phyloP scores from a whole-genome alignment of 2,113 vertebrate species.

The Notarius quadriscutis region DNA sequence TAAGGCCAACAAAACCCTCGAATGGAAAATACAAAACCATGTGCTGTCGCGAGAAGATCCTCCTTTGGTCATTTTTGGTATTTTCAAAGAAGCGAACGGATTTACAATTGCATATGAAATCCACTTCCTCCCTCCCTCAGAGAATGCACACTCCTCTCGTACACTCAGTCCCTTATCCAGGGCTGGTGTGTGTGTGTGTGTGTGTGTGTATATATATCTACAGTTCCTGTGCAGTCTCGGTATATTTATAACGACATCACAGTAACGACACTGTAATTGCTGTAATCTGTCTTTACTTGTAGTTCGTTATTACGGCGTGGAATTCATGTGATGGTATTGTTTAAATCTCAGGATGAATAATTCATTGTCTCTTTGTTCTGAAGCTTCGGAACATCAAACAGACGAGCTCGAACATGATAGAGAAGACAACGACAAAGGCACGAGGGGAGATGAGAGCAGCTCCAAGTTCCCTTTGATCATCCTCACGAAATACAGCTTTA shows the following conservation, averaged over 20 bases:
- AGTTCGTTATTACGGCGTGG: neutral
- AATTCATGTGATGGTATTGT: neutral
- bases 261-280: neutral
- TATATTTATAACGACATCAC: neutral
- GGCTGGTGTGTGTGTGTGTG: neutral
- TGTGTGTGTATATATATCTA: too few species aligned
- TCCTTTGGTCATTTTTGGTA: too few species aligned
- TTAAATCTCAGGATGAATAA: neutral
- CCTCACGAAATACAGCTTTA: conserved; percentile 7
- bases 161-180: neutral
- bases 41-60: neutral
- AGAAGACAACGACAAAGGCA: conserved; percentile 2
- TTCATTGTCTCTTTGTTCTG: conserved; percentile 23
- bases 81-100: too few species aligned
- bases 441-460: neutral
- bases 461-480: conserved; percentile 25
- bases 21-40: neutral
- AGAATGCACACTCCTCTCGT: neutral
- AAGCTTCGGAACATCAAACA: conserved; percentile 7
- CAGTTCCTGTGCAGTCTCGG: neutral
- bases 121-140: neutral
- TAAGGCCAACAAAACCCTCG: too few species aligned
- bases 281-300: conserved; percentile 5
- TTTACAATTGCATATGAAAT: neutral
- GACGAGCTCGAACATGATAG: neutral